A percentile compares a stretch with the other conserved stretches of the same genome.
These are phyloP conservation scores for Mesorhabditis belari DNA, from an alignment of 2,888 invertebrate genomes.

Conservation along the genomic window DNA sequence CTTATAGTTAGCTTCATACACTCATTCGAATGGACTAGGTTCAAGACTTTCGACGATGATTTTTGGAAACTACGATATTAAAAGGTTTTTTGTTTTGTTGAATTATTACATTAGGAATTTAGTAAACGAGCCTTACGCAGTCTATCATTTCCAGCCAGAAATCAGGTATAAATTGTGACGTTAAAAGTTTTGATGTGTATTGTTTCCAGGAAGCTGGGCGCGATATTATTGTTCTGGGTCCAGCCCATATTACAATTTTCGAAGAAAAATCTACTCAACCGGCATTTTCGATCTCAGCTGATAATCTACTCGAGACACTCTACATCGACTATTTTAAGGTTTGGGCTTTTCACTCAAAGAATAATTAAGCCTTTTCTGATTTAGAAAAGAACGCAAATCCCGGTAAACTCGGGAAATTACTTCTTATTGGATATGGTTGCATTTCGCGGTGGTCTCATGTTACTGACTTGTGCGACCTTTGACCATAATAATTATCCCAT, in stretches of 20 bases:
- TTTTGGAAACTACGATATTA: neutral
- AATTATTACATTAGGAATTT: neutral
- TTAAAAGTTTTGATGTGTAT: too few relatives aligned
- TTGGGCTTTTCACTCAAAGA: neutral
- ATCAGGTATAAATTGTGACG: too few relatives aligned
- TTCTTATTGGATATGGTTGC: neutral
- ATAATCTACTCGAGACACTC: neutral
- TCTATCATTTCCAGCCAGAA: too few relatives aligned
- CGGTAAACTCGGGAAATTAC: neutral
- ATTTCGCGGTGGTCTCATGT: neutral
- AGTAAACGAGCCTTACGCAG: neutral
- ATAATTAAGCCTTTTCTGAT: neutral
- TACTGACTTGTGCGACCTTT: neutral
- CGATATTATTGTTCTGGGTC: neutral
- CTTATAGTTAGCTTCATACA: neutral
- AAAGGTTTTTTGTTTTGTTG: neutral
- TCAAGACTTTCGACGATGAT: neutral
- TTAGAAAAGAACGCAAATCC: neutral
- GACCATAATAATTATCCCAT: neutral
- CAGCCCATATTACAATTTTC: neutral
- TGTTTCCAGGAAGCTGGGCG: neutral
- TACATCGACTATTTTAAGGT: neutral
- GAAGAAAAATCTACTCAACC: neutral
- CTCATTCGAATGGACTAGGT: neutral
- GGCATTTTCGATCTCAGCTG: neutral